These are phyloP conservation scores for Colossoma macropomum DNA, from an alignment of 2,113 vertebrate species.

Conservation along the genomic window DNA sequence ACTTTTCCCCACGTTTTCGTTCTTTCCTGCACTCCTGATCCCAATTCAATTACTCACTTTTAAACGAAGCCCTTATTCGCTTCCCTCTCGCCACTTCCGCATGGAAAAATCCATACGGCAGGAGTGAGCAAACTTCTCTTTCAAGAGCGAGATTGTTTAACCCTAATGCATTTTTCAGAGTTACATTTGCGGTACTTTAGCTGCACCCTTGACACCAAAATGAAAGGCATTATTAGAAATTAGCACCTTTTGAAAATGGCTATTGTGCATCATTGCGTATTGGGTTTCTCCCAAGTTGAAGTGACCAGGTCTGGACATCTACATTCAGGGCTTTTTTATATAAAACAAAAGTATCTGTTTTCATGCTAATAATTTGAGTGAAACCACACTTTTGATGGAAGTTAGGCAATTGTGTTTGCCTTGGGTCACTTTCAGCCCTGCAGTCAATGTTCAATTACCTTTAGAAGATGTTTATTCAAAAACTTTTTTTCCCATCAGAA, in stretches of 20 bases:
- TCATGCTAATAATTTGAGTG: too few species aligned
- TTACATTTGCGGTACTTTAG: neutral
- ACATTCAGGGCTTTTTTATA: neutral
- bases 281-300: neutral
- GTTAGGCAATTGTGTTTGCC: too few species aligned
- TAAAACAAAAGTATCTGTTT: neutral
- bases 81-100: neutral
- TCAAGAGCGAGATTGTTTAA: neutral
- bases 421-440: too few species aligned
- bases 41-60: constrained; percentile 27
- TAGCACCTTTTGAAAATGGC: neutral
- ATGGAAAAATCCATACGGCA: constrained; percentile 20
- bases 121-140: neutral
- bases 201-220: neutral
- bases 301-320: neutral
- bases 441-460: too few species aligned
- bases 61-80: constrained; percentile 18
- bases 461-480: too few species aligned
- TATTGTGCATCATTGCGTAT: neutral
- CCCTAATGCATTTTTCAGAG: neutral
- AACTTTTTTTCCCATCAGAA: too few species aligned
- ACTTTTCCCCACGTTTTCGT: neutral
- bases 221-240: neutral
- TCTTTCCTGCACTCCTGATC: constrained; percentile 6
- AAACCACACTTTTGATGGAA: too few species aligned